Evolutionary conservation across 2,797 vertebrate genomes (phyloP).

Genomic region (Clarias platycephalus): DNA sequence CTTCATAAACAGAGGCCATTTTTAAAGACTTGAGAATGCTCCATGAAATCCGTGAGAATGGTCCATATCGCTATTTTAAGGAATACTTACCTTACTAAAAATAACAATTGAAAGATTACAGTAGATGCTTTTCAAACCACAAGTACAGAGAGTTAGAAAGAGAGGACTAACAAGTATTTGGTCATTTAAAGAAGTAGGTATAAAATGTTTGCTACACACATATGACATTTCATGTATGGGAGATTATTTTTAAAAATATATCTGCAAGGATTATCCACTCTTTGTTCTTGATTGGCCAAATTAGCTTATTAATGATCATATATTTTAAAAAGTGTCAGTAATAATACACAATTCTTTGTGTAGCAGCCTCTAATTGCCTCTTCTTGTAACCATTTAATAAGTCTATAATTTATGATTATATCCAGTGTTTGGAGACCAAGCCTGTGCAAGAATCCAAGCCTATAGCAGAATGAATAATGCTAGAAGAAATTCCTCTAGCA

Average conservation of each 20-base stretch:
- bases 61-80: not conserved
- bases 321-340: not conserved
- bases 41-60: not conserved
- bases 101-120: not conserved
- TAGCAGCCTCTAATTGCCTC: constrained; percentile 9
- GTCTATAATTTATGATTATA: constrained; percentile 27
- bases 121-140: not conserved
- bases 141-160: not conserved
- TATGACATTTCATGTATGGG: not conserved
- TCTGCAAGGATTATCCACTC: not conserved
- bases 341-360: not conserved
- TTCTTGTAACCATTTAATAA: constrained; percentile 24
- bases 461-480: constrained; percentile 25
- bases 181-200: not conserved
- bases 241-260: not conserved
- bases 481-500: constrained; percentile 18
- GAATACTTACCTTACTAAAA: not conserved
- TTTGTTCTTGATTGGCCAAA: not conserved
- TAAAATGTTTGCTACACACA: not conserved
- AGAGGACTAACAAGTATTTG: constrained; percentile 15
- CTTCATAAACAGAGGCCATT: constrained; percentile 38
- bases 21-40: not conserved
- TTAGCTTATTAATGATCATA: not conserved
- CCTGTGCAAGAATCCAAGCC: no score
- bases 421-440: constrained; percentile 20